Base-by-base conservation (phyloP, 2,888 invertebrate genomes). In the Conus canariensis region DNA sequence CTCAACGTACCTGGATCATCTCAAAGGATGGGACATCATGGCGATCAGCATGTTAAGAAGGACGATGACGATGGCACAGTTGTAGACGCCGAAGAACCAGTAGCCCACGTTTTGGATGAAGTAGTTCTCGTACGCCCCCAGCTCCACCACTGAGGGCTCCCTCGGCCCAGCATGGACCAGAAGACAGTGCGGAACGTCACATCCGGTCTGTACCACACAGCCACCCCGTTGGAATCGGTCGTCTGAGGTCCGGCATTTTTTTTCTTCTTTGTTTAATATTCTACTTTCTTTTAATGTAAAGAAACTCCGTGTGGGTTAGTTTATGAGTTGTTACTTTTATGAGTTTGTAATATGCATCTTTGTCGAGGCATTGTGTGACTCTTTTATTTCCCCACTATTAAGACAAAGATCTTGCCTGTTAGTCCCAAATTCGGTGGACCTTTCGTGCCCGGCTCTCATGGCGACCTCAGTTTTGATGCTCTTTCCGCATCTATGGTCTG, bases 11-110 rank as follows among this genome's bases (percentile, higher is more conserved):
- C 85, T 94, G 93, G 74, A 98, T 97, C 93, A 97, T 97, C 95
- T 97, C 97, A 94, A 97, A 98, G 0, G 97, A 97, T 97, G 97
- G 70, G 96, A 96, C 96, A 97, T 97, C 97, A 97, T 97, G 91
- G 97, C 97, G 91, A 97, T 96, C 67, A 97, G 95, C 96, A 97
- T 97, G 94, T 97, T 97, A 89, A 96, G 96, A 91, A 97, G 96
- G 0, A 97, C 97, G 97, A 98, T 97, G 94, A 96, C 86, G 67
- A 85, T 96, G 85, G 96, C 95, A 91, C 96, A 96, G 93, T 97
- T 96, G 94, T 97, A 97, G 92, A 95, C 95, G 90, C 96, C 96
- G 93, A 96, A 97, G 93, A 97, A 95, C 90, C 96, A 96, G 92
- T 96, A 96, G 25, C 97, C 97, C 30, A 96, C 96, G 91, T 95